phyloP scores from a whole-genome alignment of 2,797 vertebrate genomes.

The Myotis findleyi region DNA sequence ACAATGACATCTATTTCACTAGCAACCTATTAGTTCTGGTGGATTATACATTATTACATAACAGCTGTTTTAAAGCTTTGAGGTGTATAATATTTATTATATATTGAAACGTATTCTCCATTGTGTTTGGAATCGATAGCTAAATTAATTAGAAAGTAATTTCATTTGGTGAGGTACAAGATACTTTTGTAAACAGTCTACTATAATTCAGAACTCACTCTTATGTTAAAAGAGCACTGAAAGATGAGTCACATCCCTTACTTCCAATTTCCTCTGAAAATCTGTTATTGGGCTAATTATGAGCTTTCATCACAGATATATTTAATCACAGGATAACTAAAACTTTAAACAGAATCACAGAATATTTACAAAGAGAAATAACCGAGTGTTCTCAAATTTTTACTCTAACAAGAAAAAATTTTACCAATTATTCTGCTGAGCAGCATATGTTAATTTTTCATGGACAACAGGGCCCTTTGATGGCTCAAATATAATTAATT shows the following conservation, averaged over 20 bases:
- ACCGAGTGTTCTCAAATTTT: neutral
- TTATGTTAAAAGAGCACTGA: constrained; percentile 32
- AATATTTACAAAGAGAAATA: constrained; percentile 22
- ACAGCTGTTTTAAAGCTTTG: constrained; percentile 28
- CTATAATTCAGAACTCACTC: constrained; percentile 46
- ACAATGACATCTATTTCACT: neutral
- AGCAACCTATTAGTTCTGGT: neutral
- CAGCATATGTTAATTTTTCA: neutral
- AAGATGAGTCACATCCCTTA: neutral
- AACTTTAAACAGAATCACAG: constrained; percentile 23
- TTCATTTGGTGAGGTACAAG: constrained; percentile 22
- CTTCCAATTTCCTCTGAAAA: constrained; percentile 44
- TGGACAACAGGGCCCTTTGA: neutral
- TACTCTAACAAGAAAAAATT: neutral
- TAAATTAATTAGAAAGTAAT: constrained; percentile 45
- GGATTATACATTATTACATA: neutral
- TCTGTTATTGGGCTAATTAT: neutral
- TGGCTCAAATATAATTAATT: neutral
- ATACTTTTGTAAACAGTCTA: constrained; percentile 11
- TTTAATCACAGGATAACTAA: constrained; percentile 39
- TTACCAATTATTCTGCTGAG: neutral
- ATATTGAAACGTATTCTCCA: neutral
- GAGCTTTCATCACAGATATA: constrained; percentile 8
- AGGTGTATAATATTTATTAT: neutral
- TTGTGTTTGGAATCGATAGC: neutral